phyloP scores from a whole-genome alignment of 2,113 vertebrate genomes.

The Anguilla rostrata region DNA sequence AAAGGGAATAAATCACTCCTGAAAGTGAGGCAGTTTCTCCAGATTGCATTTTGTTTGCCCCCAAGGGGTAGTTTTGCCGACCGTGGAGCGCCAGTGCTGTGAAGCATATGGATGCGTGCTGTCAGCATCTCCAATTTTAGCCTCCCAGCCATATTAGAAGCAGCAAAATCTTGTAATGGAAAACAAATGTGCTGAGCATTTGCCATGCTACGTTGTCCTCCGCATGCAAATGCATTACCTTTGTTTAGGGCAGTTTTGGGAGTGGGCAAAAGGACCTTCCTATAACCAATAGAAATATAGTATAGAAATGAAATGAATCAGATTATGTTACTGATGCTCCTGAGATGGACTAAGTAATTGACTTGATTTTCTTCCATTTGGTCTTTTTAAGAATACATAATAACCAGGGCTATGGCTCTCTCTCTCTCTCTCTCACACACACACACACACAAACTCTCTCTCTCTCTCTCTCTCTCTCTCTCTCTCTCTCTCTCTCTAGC shows the following conservation, averaged over 20 bases:
- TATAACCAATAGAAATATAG: background rate
- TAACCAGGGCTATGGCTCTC: background rate
- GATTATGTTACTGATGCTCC: background rate
- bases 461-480: too few relatives aligned
- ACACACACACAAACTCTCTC: too few relatives aligned
- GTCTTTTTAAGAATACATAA: background rate
- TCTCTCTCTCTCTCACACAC: too few relatives aligned
- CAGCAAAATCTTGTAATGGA: background rate
- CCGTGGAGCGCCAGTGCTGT: background rate
- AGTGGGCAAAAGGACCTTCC: background rate
- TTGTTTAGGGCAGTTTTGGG: background rate
- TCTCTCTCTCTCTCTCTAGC: too few relatives aligned
- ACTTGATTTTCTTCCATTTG: background rate
- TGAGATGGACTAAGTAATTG: background rate
- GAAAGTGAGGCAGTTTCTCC: background rate
- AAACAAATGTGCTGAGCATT: background rate
- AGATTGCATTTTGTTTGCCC: constrained; percentile 1
- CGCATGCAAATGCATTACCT: background rate
- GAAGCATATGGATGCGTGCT: background rate
- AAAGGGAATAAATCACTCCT: background rate
- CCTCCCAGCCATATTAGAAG: background rate
- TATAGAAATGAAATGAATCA: background rate
- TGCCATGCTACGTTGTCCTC: background rate
- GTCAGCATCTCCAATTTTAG: background rate
- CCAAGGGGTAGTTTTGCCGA: background rate